Evolutionary conservation across 37 sponge, comb jelly and placozoan genomes (phyloP).

Genomic region (Geodia barretti): DNA sequence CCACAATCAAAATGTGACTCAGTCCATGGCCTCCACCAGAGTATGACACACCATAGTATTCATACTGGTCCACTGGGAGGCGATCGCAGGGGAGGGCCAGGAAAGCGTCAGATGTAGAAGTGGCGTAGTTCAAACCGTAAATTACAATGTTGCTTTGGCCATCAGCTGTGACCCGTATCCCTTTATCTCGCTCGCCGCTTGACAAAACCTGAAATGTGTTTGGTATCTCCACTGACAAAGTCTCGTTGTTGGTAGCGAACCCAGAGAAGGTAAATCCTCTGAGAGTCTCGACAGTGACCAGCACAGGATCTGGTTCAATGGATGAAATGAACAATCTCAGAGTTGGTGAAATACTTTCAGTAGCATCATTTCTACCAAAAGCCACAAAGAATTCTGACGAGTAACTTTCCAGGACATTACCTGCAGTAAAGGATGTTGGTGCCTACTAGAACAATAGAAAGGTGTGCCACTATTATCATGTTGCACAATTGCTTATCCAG

Average conservation of each 20-base stretch:
- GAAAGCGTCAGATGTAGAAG: slow-evolving; percentile 46
- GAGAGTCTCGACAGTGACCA: not conserved
- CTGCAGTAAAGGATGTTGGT: not conserved
- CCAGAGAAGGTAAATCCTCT: slow-evolving; percentile 2
- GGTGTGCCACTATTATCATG: no score
- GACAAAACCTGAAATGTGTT: slow-evolving; percentile 1
- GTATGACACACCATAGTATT: slow-evolving; percentile 38
- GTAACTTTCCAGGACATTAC: slow-evolving; percentile 1
- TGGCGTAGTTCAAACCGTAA: slow-evolving; percentile 34
- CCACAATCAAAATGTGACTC: slow-evolving; percentile 33
- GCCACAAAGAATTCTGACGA: slow-evolving; percentile 40
- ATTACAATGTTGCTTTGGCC: slow-evolving; percentile 36
- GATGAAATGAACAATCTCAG: slow-evolving; percentile 16
- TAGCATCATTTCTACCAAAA: slow-evolving; percentile 1
- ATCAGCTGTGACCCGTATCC: slow-evolving; percentile 17
- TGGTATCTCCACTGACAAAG: no score
- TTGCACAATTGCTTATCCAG: no score
- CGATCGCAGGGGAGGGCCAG: slow-evolving; percentile 36
- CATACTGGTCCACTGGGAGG: slow-evolving; percentile 17
- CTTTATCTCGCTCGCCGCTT: slow-evolving; percentile 29
- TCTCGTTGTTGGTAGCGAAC: slow-evolving; percentile 1
- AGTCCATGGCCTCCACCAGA: not conserved
- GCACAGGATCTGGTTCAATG: slow-evolving; percentile 18
- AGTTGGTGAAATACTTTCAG: not conserved
- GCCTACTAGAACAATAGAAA: no score